Percentiles rank a stretch among this genome's conserved stretches.
phyloP scores from a whole-genome alignment of 2,888 invertebrate species.

The Pedicia rivosa region DNA sequence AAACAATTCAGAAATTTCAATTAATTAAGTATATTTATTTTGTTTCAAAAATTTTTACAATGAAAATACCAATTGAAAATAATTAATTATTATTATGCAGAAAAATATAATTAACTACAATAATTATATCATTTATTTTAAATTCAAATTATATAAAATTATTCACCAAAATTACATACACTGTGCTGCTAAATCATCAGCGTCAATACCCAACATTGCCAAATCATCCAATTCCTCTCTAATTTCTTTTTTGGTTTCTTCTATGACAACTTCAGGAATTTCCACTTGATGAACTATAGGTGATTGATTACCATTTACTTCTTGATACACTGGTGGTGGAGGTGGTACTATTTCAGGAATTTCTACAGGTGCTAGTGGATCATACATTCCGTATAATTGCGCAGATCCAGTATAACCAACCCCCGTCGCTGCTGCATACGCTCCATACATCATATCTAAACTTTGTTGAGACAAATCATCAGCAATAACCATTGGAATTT shows the following conservation, averaged over 20 bases:
- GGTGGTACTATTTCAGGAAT: conserved; percentile 18
- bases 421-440: not conserved
- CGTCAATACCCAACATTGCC: conserved; percentile 74
- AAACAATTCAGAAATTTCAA: no score
- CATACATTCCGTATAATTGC: conserved; percentile 1
- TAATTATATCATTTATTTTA: no score
- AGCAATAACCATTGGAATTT: conserved; percentile 6
- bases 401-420: not conserved
- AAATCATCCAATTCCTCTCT: conserved; percentile 49
- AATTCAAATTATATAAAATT: no score
- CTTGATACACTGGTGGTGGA: conserved; percentile 20
- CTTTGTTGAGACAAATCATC: not conserved
- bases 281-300: conserved; percentile 14
- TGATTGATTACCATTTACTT: conserved; percentile 18
- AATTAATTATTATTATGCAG: no score
- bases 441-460: not conserved
- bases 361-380: not conserved
- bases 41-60: no score
- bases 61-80: no score
- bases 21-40: no score
- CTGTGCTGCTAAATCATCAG: conserved; percentile 43
- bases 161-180: no score
- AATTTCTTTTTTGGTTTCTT: conserved; percentile 19
- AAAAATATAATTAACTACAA: no score
- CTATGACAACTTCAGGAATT: conserved; percentile 14